These are phyloP conservation scores for Apis cerana DNA, from an alignment of 1,140 invertebrate species.

Conservation along the genomic window DNA sequence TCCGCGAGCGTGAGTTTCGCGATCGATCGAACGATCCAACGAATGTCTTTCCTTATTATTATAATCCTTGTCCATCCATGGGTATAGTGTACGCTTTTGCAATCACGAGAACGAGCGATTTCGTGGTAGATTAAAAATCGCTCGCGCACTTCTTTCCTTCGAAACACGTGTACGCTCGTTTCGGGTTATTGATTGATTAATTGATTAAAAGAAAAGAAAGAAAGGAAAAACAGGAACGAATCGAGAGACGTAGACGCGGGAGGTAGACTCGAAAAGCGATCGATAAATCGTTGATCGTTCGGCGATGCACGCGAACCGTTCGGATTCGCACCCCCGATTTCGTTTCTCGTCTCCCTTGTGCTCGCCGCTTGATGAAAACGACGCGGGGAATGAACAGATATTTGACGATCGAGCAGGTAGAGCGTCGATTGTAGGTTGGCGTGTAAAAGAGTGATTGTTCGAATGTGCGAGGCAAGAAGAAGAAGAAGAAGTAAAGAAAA, in stretches of 20 bases:
- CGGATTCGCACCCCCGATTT: conserved; percentile 27
- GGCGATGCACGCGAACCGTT: conserved; percentile 23
- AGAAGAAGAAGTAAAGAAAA: no score
- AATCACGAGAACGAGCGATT: not conserved
- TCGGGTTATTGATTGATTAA: no score
- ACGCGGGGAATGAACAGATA: not conserved
- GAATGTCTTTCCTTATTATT: not conserved
- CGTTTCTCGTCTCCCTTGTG: conserved; percentile 45
- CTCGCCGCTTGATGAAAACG: conserved; percentile 22
- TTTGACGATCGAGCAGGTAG: not conserved
- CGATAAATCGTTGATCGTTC: conserved; percentile 22
- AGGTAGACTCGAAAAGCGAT: not conserved
- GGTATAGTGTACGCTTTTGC: not conserved
- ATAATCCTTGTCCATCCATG: no score
- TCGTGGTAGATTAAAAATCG: not conserved
- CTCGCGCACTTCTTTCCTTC: not conserved
- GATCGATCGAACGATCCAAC: not conserved
- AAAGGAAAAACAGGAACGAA: not conserved
- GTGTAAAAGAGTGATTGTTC: no score
- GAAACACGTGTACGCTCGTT: not conserved
- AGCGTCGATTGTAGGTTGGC: no score
- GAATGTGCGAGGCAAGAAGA: no score
- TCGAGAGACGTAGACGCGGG: not conserved
- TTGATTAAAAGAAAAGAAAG: not conserved
- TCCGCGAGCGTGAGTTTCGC: conserved; percentile 10